Base-by-base conservation (phyloP, 1,140 invertebrate genomes). In the Drosophila lacertosa region DNA sequence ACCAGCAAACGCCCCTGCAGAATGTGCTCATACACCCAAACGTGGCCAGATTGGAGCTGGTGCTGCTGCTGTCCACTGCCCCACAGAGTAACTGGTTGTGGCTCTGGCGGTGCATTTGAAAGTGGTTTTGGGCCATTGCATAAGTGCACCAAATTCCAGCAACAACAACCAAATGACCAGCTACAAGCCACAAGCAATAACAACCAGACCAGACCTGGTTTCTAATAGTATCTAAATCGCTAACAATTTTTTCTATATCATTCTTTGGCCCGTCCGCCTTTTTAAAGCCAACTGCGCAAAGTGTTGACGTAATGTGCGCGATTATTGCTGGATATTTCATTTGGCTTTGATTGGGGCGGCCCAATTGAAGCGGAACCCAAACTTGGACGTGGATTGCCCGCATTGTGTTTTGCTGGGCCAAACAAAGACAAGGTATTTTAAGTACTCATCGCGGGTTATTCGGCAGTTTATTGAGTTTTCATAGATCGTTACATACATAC, bases 101-200 rank as follows among this genome's bases (percentile, higher is more conserved):
- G n/a, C 11, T 44, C 57, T 50, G 44, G 67, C 48, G 54, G 65
- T 79, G 77, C 77, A 80, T 71, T 84, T 84, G 81, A 84, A 84
- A 84, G 81, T 86, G 81, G 81, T 84, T 84, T 84, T 76, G 81
- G 81, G 82, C 81, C 79, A 81, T 86, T 81, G 69, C 77, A 86
- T 86, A 80, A 88, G 82, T 84, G 82, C 82, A 88, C 81, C 82
- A 65, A 84, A 84, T 84, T 69, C 76, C 81, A 76, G 50, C 24
- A 69, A 55, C 51, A 55, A 35, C 47, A 53, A 53, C 4, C 42
- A 45, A 58, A 11, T 39, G 18, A 9, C 20, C 42, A 53, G 47
- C 59, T 40, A 57, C 62, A 57, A 39, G n/a, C 51, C 42, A 7
- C 16, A 55, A 57, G 54, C 42, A 45, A 66, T 63, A 72, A 79